Evolutionary conservation across 2,888 invertebrate genomes (phyloP).

Genomic region (Callyntrura guangdongensis): DNA sequence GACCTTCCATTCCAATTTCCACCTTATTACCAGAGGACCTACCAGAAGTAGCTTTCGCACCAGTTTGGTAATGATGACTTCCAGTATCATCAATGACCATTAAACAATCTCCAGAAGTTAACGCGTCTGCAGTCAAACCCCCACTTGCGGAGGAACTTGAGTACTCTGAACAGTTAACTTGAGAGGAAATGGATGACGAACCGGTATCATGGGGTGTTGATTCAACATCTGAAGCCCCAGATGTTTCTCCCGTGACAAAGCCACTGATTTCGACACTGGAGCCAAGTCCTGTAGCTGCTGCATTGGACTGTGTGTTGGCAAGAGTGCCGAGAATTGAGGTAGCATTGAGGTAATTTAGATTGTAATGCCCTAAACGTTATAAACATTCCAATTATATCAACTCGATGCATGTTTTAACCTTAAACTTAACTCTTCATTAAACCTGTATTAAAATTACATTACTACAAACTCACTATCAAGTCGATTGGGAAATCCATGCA

Average conservation of each 20-base stretch:
- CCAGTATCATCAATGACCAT: conserved; percentile 22
- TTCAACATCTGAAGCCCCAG: background rate
- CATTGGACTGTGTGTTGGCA: conserved; percentile 38
- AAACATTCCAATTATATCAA: background rate
- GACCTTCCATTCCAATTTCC: conserved; percentile 17
- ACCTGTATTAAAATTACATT: background rate
- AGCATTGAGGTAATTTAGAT: conserved; percentile 2
- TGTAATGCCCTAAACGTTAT: conserved; percentile 13
- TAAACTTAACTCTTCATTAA: background rate
- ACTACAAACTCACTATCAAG: conserved; percentile 3
- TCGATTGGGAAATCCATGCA: background rate
- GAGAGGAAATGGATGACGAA: conserved; percentile 19
- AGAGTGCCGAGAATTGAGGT: conserved; percentile 34
- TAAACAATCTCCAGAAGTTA: conserved; percentile 46
- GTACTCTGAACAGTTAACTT: conserved; percentile 62
- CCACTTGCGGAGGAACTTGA: conserved; percentile 51
- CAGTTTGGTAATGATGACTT: conserved; percentile 6
- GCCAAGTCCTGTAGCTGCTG: conserved; percentile 45
- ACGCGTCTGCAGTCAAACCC: background rate
- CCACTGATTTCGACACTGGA: conserved; percentile 52
- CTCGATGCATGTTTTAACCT: background rate
- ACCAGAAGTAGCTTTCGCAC: background rate
- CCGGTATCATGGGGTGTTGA: background rate
- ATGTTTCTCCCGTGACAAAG: conserved; percentile 32
- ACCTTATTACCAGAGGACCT: background rate